Conservation (phyloP, 2,797 vertebrate species). For the Phylloscopus collybita region DNA sequence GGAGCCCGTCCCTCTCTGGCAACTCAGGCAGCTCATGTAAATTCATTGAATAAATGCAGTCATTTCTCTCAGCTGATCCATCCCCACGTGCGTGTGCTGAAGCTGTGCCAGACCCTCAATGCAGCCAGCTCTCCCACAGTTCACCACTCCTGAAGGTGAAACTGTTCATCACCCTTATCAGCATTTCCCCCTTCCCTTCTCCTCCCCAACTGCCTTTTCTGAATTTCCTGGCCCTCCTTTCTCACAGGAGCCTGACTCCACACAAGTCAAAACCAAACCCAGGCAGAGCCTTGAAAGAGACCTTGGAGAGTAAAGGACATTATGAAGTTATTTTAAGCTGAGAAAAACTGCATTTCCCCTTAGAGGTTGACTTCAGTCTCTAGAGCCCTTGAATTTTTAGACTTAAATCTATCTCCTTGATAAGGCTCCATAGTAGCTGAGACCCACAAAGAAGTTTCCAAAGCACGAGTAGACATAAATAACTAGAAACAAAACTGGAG, state of each 20-base stretch:
- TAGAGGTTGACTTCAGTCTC: not conserved
- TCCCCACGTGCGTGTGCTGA: constrained; percentile 38
- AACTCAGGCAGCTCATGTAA: constrained; percentile 53
- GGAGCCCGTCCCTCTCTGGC: constrained; percentile 23
- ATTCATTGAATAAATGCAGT: constrained; percentile 72
- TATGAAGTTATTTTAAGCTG: constrained; percentile 47
- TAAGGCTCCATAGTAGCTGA: not conserved
- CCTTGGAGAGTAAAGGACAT: constrained; percentile 45
- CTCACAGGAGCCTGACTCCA: not conserved
- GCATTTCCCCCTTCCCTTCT: not conserved
- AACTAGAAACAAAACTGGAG: constrained; percentile 34
- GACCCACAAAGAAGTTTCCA: constrained; percentile 19
- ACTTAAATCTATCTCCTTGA: not conserved
- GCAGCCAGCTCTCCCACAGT: constrained; percentile 64
- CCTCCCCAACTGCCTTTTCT: not conserved
- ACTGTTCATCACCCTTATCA: not conserved
- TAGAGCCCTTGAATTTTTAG: constrained; percentile 38
- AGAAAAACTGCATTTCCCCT: constrained; percentile 22
- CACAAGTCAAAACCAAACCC: constrained; percentile 10
- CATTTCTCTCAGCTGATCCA: constrained; percentile 69
- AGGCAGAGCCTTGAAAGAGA: constrained; percentile 34
- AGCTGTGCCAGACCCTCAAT: constrained; percentile 57
- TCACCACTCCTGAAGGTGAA: constrained; percentile 68
- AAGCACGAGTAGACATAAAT: constrained; percentile 18
- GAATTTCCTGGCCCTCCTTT: not conserved